phyloP scores from a whole-genome alignment of 1,140 invertebrate genomes.

The Bradysia coprophila region DNA sequence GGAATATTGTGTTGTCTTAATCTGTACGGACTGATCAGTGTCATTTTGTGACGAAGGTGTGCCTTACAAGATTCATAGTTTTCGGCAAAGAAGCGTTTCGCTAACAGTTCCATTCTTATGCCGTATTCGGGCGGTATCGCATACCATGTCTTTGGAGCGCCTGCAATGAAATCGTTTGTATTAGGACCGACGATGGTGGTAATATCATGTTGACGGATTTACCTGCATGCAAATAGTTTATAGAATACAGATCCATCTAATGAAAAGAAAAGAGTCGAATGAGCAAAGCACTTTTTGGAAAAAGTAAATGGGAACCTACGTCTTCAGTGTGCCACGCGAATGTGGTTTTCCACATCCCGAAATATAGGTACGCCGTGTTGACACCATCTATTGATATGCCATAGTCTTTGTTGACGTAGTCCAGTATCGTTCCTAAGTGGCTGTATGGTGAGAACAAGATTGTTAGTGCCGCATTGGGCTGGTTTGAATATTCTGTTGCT shows the following conservation, averaged over 20 bases:
- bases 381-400: conserved; percentile 95
- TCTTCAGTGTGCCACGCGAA: conserved; percentile 79
- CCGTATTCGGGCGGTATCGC: conserved; percentile 91
- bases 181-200: no score
- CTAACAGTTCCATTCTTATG: conserved; percentile 76
- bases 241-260: conserved; percentile 99
- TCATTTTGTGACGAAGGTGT: conserved; percentile 98
- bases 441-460: no score
- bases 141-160: conserved; percentile 91
- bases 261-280: no score
- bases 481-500: conserved; percentile 77
- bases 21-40: conserved; percentile 84
- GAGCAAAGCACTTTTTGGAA: no score
- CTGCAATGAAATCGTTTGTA: conserved; percentile 97
- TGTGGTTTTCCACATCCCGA: conserved; percentile 99
- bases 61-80: conserved; percentile 77
- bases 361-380: conserved; percentile 97
- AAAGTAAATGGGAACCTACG: conserved; percentile 97
- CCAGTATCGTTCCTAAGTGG: conserved; percentile 73
- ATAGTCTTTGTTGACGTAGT: conserved; percentile 89
- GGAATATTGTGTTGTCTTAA: conserved; percentile 89
- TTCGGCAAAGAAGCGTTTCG: conserved; percentile 77
- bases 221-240: conserved; percentile 92
- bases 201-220: no score
- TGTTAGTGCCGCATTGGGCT: no score